Conservation (phyloP, 2,797 vertebrate species). For the Philypnodon macrostomus region DNA sequence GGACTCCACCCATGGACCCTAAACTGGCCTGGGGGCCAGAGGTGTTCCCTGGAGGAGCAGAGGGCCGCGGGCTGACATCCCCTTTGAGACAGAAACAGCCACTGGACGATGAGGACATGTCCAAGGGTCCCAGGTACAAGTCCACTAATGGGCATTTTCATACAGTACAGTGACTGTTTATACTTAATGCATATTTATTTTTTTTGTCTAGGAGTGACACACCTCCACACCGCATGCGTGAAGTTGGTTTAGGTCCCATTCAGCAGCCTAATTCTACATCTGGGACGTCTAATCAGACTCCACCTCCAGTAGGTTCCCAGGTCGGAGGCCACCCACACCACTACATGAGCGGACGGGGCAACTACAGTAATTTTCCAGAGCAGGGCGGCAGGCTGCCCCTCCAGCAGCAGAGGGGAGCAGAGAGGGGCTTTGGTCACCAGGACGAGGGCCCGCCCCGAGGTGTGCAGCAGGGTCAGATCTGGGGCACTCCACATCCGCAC, state of each 20-base stretch:
- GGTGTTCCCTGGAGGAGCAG: constrained; percentile 78
- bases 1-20: constrained; percentile 89
- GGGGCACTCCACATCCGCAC: constrained; percentile 73
- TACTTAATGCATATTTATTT: too few relatives aligned
- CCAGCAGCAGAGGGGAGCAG: constrained; percentile 68
- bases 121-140: constrained; percentile 82
- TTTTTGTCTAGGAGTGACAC: constrained; percentile 82
- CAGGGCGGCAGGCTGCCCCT: constrained; percentile 70
- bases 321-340: constrained; percentile 73
- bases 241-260: constrained; percentile 74
- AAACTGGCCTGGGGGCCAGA: constrained; percentile 89
- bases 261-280: constrained; percentile 72
- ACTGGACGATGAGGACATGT: constrained; percentile 84
- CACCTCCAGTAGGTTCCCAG: constrained; percentile 73
- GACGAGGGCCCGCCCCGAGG: constrained; percentile 73
- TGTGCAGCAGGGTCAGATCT: constrained; percentile 76
- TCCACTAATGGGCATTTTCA: too few relatives aligned
- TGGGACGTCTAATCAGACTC: constrained; percentile 74
- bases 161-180: too few relatives aligned
- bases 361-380: constrained; percentile 78
- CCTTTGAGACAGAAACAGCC: constrained; percentile 81
- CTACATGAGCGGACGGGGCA: constrained; percentile 78
- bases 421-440: constrained; percentile 77
- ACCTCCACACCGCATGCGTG: constrained; percentile 82
- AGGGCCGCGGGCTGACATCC: constrained; percentile 79